Evolutionary conservation across 2,888 invertebrate species (phyloP).

Genomic region (Synergus laeviventris): DNA sequence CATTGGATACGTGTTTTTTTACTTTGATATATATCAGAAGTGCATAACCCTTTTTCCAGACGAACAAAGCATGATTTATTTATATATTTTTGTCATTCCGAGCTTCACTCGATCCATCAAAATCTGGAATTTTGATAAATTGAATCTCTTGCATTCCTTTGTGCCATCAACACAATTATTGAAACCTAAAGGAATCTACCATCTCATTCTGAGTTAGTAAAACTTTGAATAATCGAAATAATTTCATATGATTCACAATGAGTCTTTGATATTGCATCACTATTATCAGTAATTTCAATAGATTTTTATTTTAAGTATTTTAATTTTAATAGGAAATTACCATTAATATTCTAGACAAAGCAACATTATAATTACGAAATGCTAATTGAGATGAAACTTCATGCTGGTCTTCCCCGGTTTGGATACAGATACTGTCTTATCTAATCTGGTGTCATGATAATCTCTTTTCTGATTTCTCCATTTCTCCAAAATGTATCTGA

Average conservation of each 20-base stretch:
- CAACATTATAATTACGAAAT: background rate
- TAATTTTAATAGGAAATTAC: too few species aligned
- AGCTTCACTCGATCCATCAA: background rate
- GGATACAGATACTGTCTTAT: background rate
- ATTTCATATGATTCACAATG: too few species aligned
- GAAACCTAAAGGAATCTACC: background rate
- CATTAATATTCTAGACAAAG: background rate
- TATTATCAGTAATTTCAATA: too few species aligned
- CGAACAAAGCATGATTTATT: slow-evolving; percentile 14
- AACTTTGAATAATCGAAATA: too few species aligned
- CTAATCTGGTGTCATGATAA: background rate
- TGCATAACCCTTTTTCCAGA: slow-evolving; percentile 12
- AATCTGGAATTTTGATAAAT: slow-evolving; percentile 7
- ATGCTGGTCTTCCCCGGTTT: background rate
- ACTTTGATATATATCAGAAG: background rate
- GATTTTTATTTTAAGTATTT: too few species aligned
- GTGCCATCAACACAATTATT: background rate
- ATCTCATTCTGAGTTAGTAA: too few species aligned
- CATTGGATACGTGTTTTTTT: background rate
- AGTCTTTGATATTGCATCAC: too few species aligned
- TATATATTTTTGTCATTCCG: background rate
- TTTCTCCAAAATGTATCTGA: slow-evolving; percentile 8
- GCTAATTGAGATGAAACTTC: background rate
- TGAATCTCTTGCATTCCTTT: background rate
- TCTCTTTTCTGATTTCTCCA: too few species aligned